Base-by-base conservation (phyloP, 2,113 vertebrate species). In the Sphaerodactylus townsendi region DNA sequence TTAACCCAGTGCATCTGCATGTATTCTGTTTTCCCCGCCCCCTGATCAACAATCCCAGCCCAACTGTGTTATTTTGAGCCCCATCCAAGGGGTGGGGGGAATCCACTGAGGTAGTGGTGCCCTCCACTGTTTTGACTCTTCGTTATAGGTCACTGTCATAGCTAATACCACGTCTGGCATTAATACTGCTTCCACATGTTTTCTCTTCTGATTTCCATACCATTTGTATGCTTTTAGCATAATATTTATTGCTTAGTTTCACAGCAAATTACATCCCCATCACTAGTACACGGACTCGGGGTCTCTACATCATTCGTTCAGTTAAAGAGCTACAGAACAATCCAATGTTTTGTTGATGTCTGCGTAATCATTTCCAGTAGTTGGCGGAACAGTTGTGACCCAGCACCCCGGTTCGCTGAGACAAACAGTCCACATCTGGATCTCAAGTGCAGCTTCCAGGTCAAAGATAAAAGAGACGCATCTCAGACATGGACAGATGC, bases 251-350 rank as follows among this genome's bases (percentile, higher is more conserved):
- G 75, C 66, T 0, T 73, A 86, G 69, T 85, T 85, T 74, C 91
- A 70, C 46, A 83, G 77, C 80, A 87, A 88, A 86, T 85, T 89
- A 73, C 86, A 85, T 46, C 81, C 83, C 91, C 77, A 81, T 83
- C 81, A 48, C 23, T 37, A 69, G 68, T 76, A 41, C 2, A 78
- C 4, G 62, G 72, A 73, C 23, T 10, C 88, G 37, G 81, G 78
- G 90, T 89, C 82, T 1, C 41, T 66, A 87, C 68, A 82, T 11
- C 86, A 94, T 91, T 81, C 80, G 81, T 86, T 90, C 88, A 74
- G 69, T 82, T 72, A 92, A 69, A 69, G 5, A 41, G 85, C 84
- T 85, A 91, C 85, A 79, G 87, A 83, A n/a, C 89, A 86, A 41
- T 85, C 79, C 65, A 73, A 33, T 56, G 41, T 30, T 37, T 91